Evolutionary conservation across 2,113 vertebrate species (phyloP), one percentile per base, ranked within the genome.

Genomic region (Tricholaema leucomelas): DNA sequence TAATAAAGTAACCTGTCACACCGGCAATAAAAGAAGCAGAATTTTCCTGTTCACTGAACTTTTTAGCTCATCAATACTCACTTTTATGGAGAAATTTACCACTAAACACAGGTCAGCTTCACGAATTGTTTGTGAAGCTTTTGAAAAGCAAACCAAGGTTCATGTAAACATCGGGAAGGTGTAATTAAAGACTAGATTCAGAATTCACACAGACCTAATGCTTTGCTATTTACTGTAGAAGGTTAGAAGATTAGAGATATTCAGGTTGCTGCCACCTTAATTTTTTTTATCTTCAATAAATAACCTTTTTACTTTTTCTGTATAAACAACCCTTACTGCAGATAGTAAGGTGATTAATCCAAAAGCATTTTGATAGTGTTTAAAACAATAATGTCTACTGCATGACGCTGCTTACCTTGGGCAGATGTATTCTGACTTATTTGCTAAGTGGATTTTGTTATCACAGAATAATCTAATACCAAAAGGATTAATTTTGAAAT

Each of bases 1-100:
- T 98, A 98, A 98, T 98, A 98, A 98, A 98, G 97, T 98, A 98
- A 98, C 98, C 97, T 98, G 98, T 98, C 98, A 98, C 97, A 97
- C 54, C 96, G 97, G 97, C 97, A 98, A 98, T 98, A 98, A 98
- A 98, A 98, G 98, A 97, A 91, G 97, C 96, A 97, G 98, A 97
- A 98, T 98, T 98, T 98, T 98, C 98, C 98, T 98, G 98, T 98
- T 98, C 98, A 98, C 96, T 98, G 98, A 98, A 98, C 97, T 98
- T 98, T 97, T 98, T 97, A 98, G 97, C 97, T 98, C 97, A 97
- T 98, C 97, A 98, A 97, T 98, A 98, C 96, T 96, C 96, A 97
- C 97, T 97, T 97, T 97, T 97, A 97, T 96, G 92, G 96, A 97
- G 95, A 98, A 98, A 98, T 98, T 97, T 97, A 96, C 96, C 91